Evolutionary conservation across 1,140 invertebrate species (phyloP), one percentile per base, ranked within the genome.

Genomic region (Drosophila kepulauana): DNA sequence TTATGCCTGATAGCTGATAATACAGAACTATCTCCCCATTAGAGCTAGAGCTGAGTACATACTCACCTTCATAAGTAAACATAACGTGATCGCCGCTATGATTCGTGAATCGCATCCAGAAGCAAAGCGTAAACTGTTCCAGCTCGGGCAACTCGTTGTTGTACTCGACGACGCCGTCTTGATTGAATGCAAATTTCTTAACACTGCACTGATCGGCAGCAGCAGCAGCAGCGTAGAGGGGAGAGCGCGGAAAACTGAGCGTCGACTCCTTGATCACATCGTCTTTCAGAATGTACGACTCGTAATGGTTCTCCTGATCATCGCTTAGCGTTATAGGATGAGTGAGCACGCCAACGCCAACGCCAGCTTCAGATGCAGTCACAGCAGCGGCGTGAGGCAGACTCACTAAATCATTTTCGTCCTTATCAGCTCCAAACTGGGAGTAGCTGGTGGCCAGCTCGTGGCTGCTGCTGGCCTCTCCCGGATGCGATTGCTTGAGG

Each of bases 41-140:
- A 7, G 33, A 35, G 5, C 33, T 35, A 6, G 33, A 35, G 6
- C 33, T 6, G 33, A 35, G 33, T 8, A 45, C 5, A 11, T 0
- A 93, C 94, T 95, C 91, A 97, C 96, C 95, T 91, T 96, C 94
- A 87, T 97, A 97, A 38, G 96, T 97, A 84, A 97, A 96, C 57
- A 97, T 81, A 0, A 96, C 96, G 93, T 97, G 96, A 82, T 97
- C 96, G 52, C 95, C 95, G 10, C 94, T 95, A 80, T 97, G 96
- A 87, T 97, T 97, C 66, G 94, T 94, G 71, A 96, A 97, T 77
- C 97, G 96, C 64, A 94, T 95, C 96, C 96, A 97, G 90, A 95
- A 94, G 81, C 96, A 97, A 0, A 97, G 92, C 0, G 96, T 97
- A 81, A 97, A 97, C 88, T 97, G 96, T 75, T 96, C 96, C 54